Percentiles rank a stretch among this genome's conserved stretches.
These are phyloP conservation scores for Malaclemys terrapin DNA, from an alignment of 2,113 vertebrate genomes.

Conservation along the genomic window DNA sequence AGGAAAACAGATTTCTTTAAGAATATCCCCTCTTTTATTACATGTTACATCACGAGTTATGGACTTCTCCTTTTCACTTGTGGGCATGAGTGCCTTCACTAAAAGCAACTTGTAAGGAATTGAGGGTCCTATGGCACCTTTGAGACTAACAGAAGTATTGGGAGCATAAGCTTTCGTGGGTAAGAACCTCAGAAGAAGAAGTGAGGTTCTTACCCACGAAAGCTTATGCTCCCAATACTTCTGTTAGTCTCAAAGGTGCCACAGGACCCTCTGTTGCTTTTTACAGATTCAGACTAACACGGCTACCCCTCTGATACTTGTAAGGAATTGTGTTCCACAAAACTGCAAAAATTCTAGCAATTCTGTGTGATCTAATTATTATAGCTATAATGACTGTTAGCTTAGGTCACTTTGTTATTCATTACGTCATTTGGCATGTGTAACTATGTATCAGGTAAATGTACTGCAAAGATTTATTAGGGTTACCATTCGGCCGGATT, in stretches of 20 bases:
- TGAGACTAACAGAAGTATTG: no score
- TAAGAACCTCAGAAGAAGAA: no score
- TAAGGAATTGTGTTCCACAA: neutral
- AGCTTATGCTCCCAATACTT: no score
- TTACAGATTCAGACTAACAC: no score
- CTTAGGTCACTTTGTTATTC: neutral
- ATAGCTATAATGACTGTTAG: neutral
- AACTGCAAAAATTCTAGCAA: neutral
- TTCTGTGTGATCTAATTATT: neutral
- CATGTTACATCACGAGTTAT: neutral
- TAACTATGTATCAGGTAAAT: accelerated
- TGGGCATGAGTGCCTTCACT: neutral
- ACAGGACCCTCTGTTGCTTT: no score
- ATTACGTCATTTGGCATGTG: neutral
- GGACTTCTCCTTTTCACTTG: neutral
- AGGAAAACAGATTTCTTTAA: neutral
- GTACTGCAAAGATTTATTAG: neutral
- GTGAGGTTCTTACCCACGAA: no score
- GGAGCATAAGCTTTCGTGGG: no score
- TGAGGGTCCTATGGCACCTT: neutral
- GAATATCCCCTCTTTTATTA: neutral
- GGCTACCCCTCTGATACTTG: neutral
- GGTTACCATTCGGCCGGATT: no score
- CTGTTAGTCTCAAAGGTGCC: no score
- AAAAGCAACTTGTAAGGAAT: neutral